Evolutionary conservation across 2,888 invertebrate species (phyloP), one percentile per base, ranked within the genome.

Genomic region (Heliconius erato): DNA sequence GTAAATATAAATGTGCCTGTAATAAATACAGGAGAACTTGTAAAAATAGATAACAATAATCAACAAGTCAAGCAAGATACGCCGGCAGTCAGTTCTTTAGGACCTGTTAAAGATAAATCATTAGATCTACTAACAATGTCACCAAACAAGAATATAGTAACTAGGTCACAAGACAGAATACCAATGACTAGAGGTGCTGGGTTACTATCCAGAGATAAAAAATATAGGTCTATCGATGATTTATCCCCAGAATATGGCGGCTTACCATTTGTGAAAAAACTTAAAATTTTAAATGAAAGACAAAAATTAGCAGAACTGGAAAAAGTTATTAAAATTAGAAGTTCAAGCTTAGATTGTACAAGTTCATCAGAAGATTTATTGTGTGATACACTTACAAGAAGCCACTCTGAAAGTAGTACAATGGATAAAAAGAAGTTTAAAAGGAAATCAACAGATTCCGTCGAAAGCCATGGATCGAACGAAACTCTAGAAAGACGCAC

Each of bases 191-290:
- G 90, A 79, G 91, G 92, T 67, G 85, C 87, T 77, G 92, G 92
- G 87, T 87, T 95, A 71, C 90, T 94, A 82, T 94, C 94, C 16
- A 93, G 93, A 93, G 87, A 92, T 3, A 98, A 98, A 91, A 97
- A 97, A 90, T 98, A 98, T 92, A 96, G 97, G 84, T 98, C 98
- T n/a, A 97, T 98, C 79, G 98, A 98, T 89, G 98, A 98, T 91
- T 93, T 98, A 63, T 98, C 98, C 14, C 98, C 98, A 0, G 98
- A 98, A 91, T 98, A 98, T 88, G 98, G 98, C 79, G 98, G 98
- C 23, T 92, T 98, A 83, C 98, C 98, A 0, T 98, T 98, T 90
- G 98, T 98, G 0, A 98, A 98, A 92, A 98, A 98, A 88, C 94
- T 98, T 77, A 98, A 98, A 95, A 98, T 98, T 87, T 96, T 98